Conservation (phyloP, 2,113 vertebrate genomes). For the Herpailurus yagouaroundi region DNA sequence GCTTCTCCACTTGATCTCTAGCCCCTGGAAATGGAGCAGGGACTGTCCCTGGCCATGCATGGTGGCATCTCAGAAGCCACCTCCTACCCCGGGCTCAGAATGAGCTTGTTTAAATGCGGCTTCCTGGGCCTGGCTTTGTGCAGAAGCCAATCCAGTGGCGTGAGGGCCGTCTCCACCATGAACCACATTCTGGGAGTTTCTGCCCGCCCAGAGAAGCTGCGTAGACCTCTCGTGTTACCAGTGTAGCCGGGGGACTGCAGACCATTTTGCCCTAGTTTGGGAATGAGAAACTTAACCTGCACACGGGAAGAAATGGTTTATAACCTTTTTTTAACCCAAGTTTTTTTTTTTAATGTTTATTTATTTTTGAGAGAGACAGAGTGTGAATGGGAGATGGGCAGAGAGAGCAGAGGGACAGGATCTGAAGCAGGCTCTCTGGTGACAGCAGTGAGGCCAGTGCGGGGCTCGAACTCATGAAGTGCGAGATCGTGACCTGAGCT, state of each 20-base stretch:
- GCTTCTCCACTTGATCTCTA: too few relatives aligned
- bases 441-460: accelerated
- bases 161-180: not conserved
- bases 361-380: not conserved
- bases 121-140: not conserved
- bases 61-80: not conserved
- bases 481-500: not conserved
- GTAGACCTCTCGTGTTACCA: too few relatives aligned
- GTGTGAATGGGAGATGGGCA: not conserved
- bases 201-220: not conserved
- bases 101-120: not conserved
- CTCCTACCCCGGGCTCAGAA: not conserved
- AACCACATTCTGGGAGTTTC: not conserved
- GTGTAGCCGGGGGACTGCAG: not conserved
- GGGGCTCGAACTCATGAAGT: not conserved
- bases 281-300: not conserved
- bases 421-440: not conserved
- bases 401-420: not conserved
- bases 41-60: not conserved
- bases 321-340: too few relatives aligned
- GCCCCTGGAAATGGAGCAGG: too few relatives aligned
- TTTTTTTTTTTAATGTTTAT: not conserved
- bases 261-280: not conserved
- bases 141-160: too few relatives aligned
- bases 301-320: not conserved